A percentile compares a stretch with the other conserved stretches of the same genome.
Evolutionary conservation across 2,113 vertebrate species (phyloP).

Genomic region (Saguinus midas): DNA sequence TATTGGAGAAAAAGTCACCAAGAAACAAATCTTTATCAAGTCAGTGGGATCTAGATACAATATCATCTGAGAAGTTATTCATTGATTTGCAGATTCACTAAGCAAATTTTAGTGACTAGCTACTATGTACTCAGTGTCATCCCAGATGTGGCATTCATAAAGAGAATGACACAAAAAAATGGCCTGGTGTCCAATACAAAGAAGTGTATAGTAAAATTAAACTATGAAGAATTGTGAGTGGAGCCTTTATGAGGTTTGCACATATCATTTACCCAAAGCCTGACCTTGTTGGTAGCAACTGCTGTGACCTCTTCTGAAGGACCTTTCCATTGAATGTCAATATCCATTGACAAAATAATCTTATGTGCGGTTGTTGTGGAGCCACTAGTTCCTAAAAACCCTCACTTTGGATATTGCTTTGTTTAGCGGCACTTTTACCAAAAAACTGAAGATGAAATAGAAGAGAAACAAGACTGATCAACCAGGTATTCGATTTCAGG

Average conservation of each 20-base stretch:
- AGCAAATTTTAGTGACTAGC: not conserved
- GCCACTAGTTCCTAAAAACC: not conserved
- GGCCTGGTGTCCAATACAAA: not conserved
- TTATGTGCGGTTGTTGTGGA: not conserved
- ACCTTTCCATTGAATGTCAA: not conserved
- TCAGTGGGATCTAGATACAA: not conserved
- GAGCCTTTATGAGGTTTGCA: not conserved
- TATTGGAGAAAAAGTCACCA: not conserved
- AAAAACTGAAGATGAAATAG: constrained; percentile 8
- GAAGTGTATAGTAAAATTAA: not conserved
- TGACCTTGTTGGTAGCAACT: not conserved
- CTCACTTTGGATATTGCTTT: not conserved
- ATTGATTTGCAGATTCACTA: not conserved
- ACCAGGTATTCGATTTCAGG: not conserved
- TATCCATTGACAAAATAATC: not conserved
- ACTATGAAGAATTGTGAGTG: not conserved
- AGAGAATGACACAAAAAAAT: not conserved
- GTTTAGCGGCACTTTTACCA: not conserved
- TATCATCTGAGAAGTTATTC: not conserved
- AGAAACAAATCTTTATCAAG: not conserved
- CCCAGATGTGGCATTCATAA: not conserved
- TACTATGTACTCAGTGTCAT: not conserved
- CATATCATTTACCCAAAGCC: not conserved
- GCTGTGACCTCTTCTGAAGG: not conserved
- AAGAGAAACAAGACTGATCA: not conserved